These are phyloP conservation scores for Pristionchus mayeri DNA, from an alignment of 2,888 invertebrate genomes.

Conservation along the genomic window DNA sequence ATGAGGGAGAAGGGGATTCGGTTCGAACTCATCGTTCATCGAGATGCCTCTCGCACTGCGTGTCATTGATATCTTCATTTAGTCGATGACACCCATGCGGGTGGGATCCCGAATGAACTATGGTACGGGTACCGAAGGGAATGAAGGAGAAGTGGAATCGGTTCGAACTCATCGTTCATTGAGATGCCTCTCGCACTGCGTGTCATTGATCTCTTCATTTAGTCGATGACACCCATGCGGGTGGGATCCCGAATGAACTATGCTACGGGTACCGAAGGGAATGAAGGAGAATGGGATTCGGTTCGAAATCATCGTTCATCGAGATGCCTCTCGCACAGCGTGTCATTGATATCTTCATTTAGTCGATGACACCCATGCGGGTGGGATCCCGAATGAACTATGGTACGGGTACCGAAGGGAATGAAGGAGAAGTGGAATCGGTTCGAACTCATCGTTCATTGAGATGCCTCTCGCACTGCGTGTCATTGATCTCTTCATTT, in stretches of 20 bases:
- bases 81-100: no score
- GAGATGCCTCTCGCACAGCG: neutral
- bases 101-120: no score
- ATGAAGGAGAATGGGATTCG: neutral
- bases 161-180: no score
- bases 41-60: no score
- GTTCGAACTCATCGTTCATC: no score
- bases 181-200: neutral
- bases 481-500: neutral
- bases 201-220: neutral
- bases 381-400: neutral
- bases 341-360: neutral
- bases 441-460: neutral
- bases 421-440: neutral
- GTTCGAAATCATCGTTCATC: neutral
- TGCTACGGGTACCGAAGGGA: neutral
- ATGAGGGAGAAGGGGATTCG: no score
- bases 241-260: neutral
- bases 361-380: constrained; percentile 1
- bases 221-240: neutral
- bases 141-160: no score
- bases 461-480: neutral
- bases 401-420: neutral
- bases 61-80: no score
- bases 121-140: no score